These are phyloP conservation scores for Rhabdornis inornatus DNA, from an alignment of 2,113 vertebrate species.

Conservation along the genomic window DNA sequence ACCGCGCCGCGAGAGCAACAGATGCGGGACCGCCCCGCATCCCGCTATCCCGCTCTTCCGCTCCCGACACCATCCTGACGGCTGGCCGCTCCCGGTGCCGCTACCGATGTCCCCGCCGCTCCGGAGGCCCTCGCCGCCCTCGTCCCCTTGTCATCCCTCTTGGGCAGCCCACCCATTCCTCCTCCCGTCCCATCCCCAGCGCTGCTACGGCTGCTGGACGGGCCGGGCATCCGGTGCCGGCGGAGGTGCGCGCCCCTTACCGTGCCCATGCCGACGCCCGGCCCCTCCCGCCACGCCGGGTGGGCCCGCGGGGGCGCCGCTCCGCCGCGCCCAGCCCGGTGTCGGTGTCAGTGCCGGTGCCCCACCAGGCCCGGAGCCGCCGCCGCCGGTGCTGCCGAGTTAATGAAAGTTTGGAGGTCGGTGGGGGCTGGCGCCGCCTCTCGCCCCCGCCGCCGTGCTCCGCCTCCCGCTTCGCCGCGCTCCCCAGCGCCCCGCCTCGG, in stretches of 20 bases:
- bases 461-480: neutral
- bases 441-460: constrained; percentile 29
- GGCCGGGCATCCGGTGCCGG: neutral
- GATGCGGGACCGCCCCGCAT: neutral
- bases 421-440: constrained; percentile 26
- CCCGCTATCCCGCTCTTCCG: neutral
- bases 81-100: neutral
- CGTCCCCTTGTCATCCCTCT: neutral
- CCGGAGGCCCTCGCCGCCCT: neutral
- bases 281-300: neutral
- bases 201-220: neutral
- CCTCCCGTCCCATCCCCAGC: neutral
- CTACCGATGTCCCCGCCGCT: neutral
- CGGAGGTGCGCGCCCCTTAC: neutral
- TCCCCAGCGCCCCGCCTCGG: constrained; percentile 31
- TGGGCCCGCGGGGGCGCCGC: neutral
- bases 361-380: neutral
- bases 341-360: neutral
- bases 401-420: constrained; percentile 59
- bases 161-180: neutral
- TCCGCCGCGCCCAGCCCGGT: neutral
- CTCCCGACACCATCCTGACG: neutral
- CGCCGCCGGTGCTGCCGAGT: constrained; percentile 10
- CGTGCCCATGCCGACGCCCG: neutral
- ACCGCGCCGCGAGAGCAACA: no score